Base-by-base conservation (phyloP, 2,888 invertebrate species). In the Lutraria lutraria region DNA sequence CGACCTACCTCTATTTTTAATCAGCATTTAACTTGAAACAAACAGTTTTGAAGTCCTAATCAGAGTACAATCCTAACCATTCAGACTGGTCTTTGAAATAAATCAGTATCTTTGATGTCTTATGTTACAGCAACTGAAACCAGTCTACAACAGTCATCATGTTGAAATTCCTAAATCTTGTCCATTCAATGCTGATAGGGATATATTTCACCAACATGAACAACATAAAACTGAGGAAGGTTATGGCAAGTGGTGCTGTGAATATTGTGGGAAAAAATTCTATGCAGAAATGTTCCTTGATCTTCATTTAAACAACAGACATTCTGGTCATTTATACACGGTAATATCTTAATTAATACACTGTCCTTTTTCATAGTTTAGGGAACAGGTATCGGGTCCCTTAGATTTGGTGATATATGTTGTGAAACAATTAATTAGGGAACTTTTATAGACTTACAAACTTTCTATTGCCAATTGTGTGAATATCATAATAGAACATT, bases 261-360 rank as follows among this genome's bases (percentile, higher is more conserved):
- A 95, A 72, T 95, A 94, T 89, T 96, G 96, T 92, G 96, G 96
- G 34, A 96, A 96, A 92, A 91, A 93, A 34, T 96, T 96, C 89
- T 93, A 94, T 79, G 93, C 95, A 8, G 96, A 96, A 88, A 88
- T 87, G 34, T 96, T 93, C 86, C 90, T 96, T 10, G 96, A 96
- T 88, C 91, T 89, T 21, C 96, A 96, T 89, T 95, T 96, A 88
- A 92, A 94, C 25, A 96, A 95, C 90, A 93, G 94, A 90, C 96
- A 96, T 90, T 68, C 93, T 16, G 92, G 95, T 54, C 90, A 94
- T 76, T 87, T 95, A 15, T 92, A 92, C 88, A 88, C 90, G 92
- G 95, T 95, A 92, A 91, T 25, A 68, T 1, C 13, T 68, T n/a
- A 10, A 43, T 68, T n/a, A 10, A 43, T 43, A 43, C 43, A 43